phyloP scores from a whole-genome alignment of 2,797 vertebrate genomes.

The Pelochelys cantorii region DNA sequence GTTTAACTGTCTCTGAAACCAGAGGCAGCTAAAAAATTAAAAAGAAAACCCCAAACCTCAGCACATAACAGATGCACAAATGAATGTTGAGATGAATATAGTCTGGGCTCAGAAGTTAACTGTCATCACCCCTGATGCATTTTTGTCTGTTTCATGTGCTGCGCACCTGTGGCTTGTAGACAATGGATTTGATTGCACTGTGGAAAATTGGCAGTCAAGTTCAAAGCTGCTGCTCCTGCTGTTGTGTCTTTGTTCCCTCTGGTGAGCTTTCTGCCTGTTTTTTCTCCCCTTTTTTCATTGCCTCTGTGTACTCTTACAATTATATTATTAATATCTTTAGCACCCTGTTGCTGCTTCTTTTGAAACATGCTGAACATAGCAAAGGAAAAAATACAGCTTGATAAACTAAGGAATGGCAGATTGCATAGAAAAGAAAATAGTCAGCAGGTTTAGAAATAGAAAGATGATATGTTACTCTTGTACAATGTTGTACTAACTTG shows the following conservation, averaged over 20 bases:
- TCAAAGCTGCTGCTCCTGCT: constrained; percentile 47
- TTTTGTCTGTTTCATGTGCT: constrained; percentile 73
- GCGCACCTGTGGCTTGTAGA: constrained; percentile 76
- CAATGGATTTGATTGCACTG: constrained; percentile 72
- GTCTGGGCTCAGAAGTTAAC: constrained; percentile 59
- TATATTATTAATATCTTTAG: constrained; percentile 16
- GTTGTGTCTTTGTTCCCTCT: constrained; percentile 50
- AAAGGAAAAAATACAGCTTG: neutral
- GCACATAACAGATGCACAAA: constrained; percentile 67
- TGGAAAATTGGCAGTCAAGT: constrained; percentile 63
- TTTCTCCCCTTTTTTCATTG: constrained; percentile 20
- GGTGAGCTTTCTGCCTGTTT: constrained; percentile 23
- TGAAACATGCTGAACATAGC: neutral
- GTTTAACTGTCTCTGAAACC: constrained; percentile 43
- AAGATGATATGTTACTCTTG: neutral
- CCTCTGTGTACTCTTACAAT: constrained; percentile 42
- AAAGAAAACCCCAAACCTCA: constrained; percentile 26
- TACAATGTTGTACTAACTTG: neutral
- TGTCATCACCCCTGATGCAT: constrained; percentile 62
- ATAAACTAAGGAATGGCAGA: neutral
- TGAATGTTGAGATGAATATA: constrained; percentile 61
- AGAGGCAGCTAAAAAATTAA: neutral
- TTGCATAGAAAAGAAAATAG: neutral
- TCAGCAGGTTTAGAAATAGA: neutral
- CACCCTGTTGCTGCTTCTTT: constrained; percentile 10